Evolutionary conservation across 2,113 vertebrate species (phyloP).

Genomic region (Silurus asotus): DNA sequence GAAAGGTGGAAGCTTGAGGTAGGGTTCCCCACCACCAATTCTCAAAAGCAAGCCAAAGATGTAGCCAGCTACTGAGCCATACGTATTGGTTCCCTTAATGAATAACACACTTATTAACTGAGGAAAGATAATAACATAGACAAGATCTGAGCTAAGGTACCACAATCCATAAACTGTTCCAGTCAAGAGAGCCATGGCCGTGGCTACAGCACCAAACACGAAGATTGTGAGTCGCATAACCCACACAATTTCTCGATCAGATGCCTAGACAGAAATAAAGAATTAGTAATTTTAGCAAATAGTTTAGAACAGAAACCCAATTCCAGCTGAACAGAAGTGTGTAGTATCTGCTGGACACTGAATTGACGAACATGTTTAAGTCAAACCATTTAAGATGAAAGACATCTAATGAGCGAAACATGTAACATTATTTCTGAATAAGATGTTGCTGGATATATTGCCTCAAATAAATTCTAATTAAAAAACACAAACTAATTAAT

Average conservation of each 20-base stretch:
- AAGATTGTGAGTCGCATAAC: slow-evolving; percentile 95
- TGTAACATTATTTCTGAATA: background rate
- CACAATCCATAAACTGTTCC: slow-evolving; percentile 94
- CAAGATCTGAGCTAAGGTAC: slow-evolving; percentile 97
- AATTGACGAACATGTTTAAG: background rate
- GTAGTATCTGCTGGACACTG: background rate
- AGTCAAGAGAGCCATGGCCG: slow-evolving; percentile 90
- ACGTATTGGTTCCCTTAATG: slow-evolving; percentile 96
- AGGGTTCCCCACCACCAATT: slow-evolving; percentile 92
- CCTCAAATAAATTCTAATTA: background rate
- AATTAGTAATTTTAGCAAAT: background rate
- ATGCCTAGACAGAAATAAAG: slow-evolving; percentile 80
- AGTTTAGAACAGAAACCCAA: slow-evolving; percentile 34
- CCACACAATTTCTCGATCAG: slow-evolving; percentile 94
- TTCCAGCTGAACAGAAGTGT: background rate
- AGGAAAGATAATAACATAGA: slow-evolving; percentile 98
- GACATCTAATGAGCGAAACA: background rate
- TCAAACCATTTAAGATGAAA: background rate
- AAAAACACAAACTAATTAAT: background rate
- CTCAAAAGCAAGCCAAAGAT: slow-evolving; percentile 87
- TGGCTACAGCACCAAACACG: slow-evolving; percentile 91
- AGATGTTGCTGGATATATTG: background rate
- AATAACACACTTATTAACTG: slow-evolving; percentile 94
- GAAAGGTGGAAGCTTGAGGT: slow-evolving; percentile 88
- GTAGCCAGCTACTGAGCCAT: slow-evolving; percentile 90